Percentiles rank a stretch among this genome's conserved stretches.
Conservation (phyloP, 1,140 invertebrate genomes). For the Papilio polytes region DNA sequence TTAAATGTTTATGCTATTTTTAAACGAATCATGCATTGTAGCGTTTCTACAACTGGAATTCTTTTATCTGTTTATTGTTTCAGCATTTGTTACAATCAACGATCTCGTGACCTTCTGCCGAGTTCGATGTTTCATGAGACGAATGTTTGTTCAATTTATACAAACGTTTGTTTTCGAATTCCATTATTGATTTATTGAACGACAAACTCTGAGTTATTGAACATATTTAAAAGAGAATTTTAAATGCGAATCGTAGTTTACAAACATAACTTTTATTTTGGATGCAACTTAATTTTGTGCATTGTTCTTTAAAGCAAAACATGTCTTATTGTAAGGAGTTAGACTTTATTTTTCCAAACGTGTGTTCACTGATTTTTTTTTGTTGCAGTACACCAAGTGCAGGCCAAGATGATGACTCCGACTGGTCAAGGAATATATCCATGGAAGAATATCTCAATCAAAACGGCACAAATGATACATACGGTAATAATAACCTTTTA, state of each 20-base stretch:
- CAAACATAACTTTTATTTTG: neutral
- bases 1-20: no score
- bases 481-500: slow-evolving; percentile 53
- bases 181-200: neutral
- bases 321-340: neutral
- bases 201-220: neutral
- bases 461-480: slow-evolving; percentile 62
- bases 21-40: no score
- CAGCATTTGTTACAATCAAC: neutral
- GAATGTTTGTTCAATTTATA: slow-evolving; percentile 2
- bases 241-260: neutral
- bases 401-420: slow-evolving; percentile 71
- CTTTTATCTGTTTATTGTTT: slow-evolving; percentile 11
- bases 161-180: slow-evolving; percentile 7
- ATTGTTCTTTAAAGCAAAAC: neutral
- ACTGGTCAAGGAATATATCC: slow-evolving; percentile 66
- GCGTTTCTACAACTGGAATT: neutral
- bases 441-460: slow-evolving; percentile 64
- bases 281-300: neutral
- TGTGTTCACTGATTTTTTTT: slow-evolving; percentile 36
- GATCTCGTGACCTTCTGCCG: slow-evolving; percentile 5
- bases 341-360: neutral
- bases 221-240: neutral
- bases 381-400: slow-evolving; percentile 68
- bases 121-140: slow-evolving; percentile 8